Evolutionary conservation across 2,113 vertebrate genomes (phyloP), one percentile per base, ranked within the genome.

Genomic region (Triplophysa siluroides): DNA sequence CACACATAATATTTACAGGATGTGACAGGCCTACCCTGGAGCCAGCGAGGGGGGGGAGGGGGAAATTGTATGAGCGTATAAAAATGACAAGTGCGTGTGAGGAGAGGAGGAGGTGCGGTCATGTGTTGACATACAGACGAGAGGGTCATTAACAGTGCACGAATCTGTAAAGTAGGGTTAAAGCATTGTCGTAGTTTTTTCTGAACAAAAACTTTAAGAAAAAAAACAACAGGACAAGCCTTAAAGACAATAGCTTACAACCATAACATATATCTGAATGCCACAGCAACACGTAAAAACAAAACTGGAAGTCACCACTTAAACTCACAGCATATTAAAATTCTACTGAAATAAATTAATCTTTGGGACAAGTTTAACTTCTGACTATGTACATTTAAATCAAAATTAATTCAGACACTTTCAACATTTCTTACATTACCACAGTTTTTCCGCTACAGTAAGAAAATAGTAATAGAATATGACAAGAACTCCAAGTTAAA

Each of bases 1-100:
- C 81, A 82, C 72, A 76, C 64, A 26, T 67, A 45, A 47, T 78
- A 11, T 54, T 79, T 78, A 61, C 47, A 83, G 56, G 69, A 76
- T 78, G 60, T 77, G 83, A 79, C 75, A 74, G 62, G 56, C 26
- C 79, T 65, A 60, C 72, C 76, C 19, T 9, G 47, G 66, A 78
- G 70, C 33, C 68, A 38, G 61, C 1, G n/a, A 33, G 58, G 24
- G 50, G 62, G 56, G 65, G 69, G 50, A 66, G 71, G 47, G 72
- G 2, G 29, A 54, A n/a, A 29, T 43, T 52, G 38, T 43, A 38
- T 65, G 64, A 67, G 75, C n/a, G 38, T 65, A 33, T 74, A 78
- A 80, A 78, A 77, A 61, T 60, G 10, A 65, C 68, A 68, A 52
- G 74, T 56, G 29, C n/a, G 65, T 43, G 47, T n/a, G 62, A 60